A percentile compares a stretch with the other conserved stretches of the same genome.
Evolutionary conservation across 1,140 invertebrate genomes (phyloP).

Genomic region (Aphis craccivora): DNA sequence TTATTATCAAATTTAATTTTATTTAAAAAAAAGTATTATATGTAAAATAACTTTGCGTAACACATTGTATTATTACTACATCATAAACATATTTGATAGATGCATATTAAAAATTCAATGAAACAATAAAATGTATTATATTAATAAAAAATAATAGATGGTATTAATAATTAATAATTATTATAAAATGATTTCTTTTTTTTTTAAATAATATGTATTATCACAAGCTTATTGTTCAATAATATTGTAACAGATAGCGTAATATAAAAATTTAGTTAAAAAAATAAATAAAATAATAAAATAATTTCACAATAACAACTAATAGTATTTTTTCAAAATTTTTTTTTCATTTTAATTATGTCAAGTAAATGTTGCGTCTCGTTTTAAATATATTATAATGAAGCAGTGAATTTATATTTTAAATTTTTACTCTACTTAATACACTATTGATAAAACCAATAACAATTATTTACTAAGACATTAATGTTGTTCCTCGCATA

Average conservation of each 20-base stretch:
- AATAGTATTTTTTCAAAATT: not conserved
- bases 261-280: too few relatives aligned
- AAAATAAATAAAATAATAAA: too few relatives aligned
- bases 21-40: too few relatives aligned
- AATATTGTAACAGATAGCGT: too few relatives aligned
- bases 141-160: not conserved
- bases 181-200: too few relatives aligned
- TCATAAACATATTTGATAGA: not conserved
- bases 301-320: not conserved
- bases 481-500: not conserved
- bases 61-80: not conserved
- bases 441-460: not conserved
- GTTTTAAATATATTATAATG: not conserved
- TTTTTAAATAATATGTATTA: too few relatives aligned
- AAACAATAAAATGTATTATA: not conserved
- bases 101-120: not conserved
- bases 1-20: not conserved
- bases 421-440: too few relatives aligned
- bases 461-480: not conserved
- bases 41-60: not conserved
- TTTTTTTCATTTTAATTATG: not conserved
- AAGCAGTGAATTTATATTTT: not conserved
- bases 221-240: too few relatives aligned
- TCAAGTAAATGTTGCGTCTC: not conserved
- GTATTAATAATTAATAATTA: too few relatives aligned